Evolutionary conservation across 2,888 invertebrate genomes (phyloP), one percentile per base, ranked within the genome.

Genomic region (Pristionchus exspectatus): DNA sequence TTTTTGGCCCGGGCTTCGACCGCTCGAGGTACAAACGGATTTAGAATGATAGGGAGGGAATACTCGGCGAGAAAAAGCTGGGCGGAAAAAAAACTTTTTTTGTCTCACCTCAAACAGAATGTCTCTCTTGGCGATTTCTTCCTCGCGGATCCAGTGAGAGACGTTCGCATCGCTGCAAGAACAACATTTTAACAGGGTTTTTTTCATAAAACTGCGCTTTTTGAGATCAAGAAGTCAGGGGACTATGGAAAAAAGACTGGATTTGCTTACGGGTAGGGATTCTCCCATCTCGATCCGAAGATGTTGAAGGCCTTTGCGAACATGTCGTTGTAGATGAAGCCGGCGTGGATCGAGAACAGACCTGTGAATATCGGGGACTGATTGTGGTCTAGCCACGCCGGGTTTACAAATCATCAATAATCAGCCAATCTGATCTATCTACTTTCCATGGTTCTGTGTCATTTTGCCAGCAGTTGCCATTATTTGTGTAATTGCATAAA

Each of bases 201-300:
- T 9, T 50, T 50, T 50, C 9, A 1, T 10, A 50, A 50, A 50
- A 38, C 38, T 38, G 38, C 38, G 38, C 38, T 38, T 38, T 38
- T 38, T 50, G 44, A 50, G 9, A 5, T 44, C 3, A 44, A 44
- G 44, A 44, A 9, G 44, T 44, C 9, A 44, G 44, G 9, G 44
- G 9, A 44, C 3, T 5, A 44, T 5, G 44, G 9, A 44, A 44
- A 44, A 44, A 44, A 44, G 44, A 3, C 3, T 44, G 10, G 18
- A 54, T 7, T 33, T 33, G 69, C 90, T 87, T 30, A 92, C 91
- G 90, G 85, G 91, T 94, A 95, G 18, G 94, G 93, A 90, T 94
- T 94, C 54, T 88, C 89, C 96, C 96, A 96, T 1, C 94, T 92
- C 27, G 95, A 95, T 18, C 95, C 95, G 93, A 96, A 96, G 83